Evolutionary conservation across 2,797 vertebrate genomes (phyloP), one percentile per base, ranked within the genome.

Genomic region (Paramormyrops hopkinsi): DNA sequence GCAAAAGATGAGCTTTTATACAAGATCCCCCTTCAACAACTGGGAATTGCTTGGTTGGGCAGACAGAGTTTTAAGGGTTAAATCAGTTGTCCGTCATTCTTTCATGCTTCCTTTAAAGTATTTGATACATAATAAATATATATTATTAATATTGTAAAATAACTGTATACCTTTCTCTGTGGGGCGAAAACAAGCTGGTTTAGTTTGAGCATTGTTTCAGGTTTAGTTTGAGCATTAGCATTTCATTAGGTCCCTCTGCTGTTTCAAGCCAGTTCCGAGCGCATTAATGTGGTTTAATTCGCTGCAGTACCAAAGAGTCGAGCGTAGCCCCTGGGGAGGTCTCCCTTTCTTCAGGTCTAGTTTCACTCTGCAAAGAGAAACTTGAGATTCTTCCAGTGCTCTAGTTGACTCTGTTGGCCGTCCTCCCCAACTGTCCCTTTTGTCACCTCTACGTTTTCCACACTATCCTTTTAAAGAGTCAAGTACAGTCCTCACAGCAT

Each of bases 311-410:
- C 46, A 44, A 25, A 11, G 4, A 19, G 65, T 84, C 7, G 25
- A 22, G 48, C 44, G 51, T 37, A 83, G 14, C 22, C 89, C 17
- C 89, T 29, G 41, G 89, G 86, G 89, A 89, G 89, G 50, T 83
- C 86, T 88, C 53, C 4, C 12, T 79, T 50, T 73, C 85, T 46
- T 11, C 85, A 79, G 89, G 41, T 87, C 53, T 25, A 33, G 89
- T 89, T 88, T 87, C 86, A 82, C 62, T n/a, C 89, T 22, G n/a
- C 65, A 82, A 6, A 82, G 86, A n/a, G 89, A 89, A 89, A 89
- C 86, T 22, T 59, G 89, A 89, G 50, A 86, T 50, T 33, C 56
- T 76, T 73, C 29, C 44, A 41, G 1, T 48, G 46, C 88, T 82
- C 65, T 22, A 22, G 84, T 79, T 17, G 37, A 56, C 37, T 82